Evolutionary conservation across 2,888 invertebrate species (phyloP).

Genomic region (Siphlonurus alternatus): DNA sequence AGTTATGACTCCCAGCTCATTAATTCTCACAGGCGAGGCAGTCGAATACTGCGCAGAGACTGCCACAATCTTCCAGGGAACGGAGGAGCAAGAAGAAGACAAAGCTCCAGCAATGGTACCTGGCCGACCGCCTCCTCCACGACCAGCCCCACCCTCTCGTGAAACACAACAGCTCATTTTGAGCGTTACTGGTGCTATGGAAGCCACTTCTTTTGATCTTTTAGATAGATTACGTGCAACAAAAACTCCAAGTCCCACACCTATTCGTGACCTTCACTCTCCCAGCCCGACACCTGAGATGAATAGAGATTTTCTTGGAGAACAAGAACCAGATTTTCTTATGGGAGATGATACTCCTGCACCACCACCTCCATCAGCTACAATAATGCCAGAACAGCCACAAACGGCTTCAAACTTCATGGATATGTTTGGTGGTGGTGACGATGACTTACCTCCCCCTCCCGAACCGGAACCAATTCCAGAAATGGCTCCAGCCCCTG

Average conservation of each 20-base stretch:
- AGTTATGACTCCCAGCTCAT: background rate
- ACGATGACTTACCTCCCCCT: slow-evolving; percentile 10
- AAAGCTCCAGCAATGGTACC: slow-evolving; percentile 20
- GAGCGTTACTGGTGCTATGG: slow-evolving; percentile 76
- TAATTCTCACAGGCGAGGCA: background rate
- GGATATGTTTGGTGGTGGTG: slow-evolving; percentile 8
- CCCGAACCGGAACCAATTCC: slow-evolving; percentile 15
- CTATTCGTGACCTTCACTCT: slow-evolving; percentile 63
- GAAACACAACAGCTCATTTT: slow-evolving; percentile 73
- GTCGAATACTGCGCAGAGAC: background rate
- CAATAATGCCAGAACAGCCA: background rate
- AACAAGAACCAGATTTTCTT: slow-evolving; percentile 1
- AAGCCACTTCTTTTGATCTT: slow-evolving; percentile 69
- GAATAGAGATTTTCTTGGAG: slow-evolving; percentile 18
- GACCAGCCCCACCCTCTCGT: slow-evolving; percentile 45
- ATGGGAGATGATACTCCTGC: slow-evolving; percentile 8
- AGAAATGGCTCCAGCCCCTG: slow-evolving; percentile 14
- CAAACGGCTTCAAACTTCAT: slow-evolving; percentile 4
- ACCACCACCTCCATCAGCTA: background rate
- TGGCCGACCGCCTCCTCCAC: slow-evolving; percentile 34
- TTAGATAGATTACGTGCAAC: slow-evolving; percentile 70
- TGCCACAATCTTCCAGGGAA: background rate
- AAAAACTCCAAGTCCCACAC: slow-evolving; percentile 72
- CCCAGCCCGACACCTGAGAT: slow-evolving; percentile 68
- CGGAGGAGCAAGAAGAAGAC: slow-evolving; percentile 20